Evolutionary conservation across 1,140 invertebrate genomes (phyloP).

Genomic region (Meloidogyne chitwoodi): DNA sequence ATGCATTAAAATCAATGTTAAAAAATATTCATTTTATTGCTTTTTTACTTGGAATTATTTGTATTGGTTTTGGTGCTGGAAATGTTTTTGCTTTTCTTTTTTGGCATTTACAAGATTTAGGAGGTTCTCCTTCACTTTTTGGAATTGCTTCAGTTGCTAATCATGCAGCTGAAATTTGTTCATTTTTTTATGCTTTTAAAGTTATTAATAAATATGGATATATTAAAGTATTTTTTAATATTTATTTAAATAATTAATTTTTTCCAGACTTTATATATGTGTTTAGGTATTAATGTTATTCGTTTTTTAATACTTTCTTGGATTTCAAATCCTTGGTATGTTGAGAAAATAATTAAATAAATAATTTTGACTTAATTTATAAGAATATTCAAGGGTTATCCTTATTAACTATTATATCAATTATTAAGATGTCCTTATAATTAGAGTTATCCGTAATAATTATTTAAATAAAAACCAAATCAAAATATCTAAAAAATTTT

Average conservation of each 20-base stretch:
- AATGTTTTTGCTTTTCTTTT: constrained; percentile 98
- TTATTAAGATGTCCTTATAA: too few relatives aligned
- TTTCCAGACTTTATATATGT: constrained; percentile 44
- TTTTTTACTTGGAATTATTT: constrained; percentile 93
- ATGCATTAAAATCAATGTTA: constrained; percentile 80
- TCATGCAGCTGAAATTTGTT: constrained; percentile 95
- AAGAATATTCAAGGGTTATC: too few relatives aligned
- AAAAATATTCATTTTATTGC: constrained; percentile 81
- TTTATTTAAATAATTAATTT: background rate
- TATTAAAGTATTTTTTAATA: constrained; percentile 70
- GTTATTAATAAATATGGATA: constrained; percentile 88
- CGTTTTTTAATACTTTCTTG: constrained; percentile 46
- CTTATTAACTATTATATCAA: too few relatives aligned
- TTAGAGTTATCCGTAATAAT: too few relatives aligned
- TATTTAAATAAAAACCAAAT: too few relatives aligned
- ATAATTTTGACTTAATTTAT: too few relatives aligned
- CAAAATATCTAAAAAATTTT: too few relatives aligned
- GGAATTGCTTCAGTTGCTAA: constrained; percentile 96
- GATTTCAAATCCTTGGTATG: constrained; percentile 38
- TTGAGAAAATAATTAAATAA: background rate
- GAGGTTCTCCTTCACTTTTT: constrained; percentile 90
- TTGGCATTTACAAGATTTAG: constrained; percentile 95
- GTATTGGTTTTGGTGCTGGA: constrained; percentile 98
- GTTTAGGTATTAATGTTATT: constrained; percentile 39
- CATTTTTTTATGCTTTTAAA: constrained; percentile 93